These are phyloP conservation scores for Micrasema longulum DNA, from an alignment of 1,140 invertebrate species.

Conservation along the genomic window DNA sequence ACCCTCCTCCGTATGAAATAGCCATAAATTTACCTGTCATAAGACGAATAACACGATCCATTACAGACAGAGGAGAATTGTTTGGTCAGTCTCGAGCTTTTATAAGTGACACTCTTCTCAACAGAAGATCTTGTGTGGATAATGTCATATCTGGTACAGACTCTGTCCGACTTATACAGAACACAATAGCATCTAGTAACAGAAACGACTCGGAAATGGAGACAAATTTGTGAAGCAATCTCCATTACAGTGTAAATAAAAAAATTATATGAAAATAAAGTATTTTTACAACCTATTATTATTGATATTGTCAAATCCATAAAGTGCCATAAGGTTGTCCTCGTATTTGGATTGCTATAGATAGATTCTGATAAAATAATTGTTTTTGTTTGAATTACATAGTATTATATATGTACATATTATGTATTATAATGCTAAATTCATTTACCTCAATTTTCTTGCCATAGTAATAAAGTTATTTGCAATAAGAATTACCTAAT, in stretches of 20 bases:
- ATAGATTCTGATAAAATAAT: neutral
- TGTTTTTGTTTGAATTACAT: neutral
- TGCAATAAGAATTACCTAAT: too few relatives aligned
- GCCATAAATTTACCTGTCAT: conserved; percentile 67
- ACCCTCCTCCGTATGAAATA: conserved; percentile 68
- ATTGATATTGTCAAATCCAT: conserved; percentile 25
- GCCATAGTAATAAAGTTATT: neutral
- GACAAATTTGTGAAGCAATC: conserved; percentile 51
- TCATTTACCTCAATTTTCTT: neutral
- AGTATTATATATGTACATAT: neutral
- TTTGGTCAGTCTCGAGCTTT: conserved; percentile 59
- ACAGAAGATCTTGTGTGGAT: conserved; percentile 66
- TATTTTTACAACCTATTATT: conserved; percentile 3
- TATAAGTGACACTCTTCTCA: conserved; percentile 64
- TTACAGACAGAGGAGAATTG: conserved; percentile 60
- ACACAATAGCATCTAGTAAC: conserved; percentile 26
- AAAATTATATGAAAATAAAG: neutral
- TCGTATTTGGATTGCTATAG: conserved; percentile 13
- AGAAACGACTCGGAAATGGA: conserved; percentile 45
- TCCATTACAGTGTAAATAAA: conserved; percentile 1
- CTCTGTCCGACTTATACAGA: conserved; percentile 47
- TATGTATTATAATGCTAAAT: neutral
- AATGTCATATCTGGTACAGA: conserved; percentile 51
- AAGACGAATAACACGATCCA: conserved; percentile 66
- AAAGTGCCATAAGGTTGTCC: conserved; percentile 23